phyloP scores from a whole-genome alignment of 1,140 invertebrate species.

The Dinoponera quadriceps region DNA sequence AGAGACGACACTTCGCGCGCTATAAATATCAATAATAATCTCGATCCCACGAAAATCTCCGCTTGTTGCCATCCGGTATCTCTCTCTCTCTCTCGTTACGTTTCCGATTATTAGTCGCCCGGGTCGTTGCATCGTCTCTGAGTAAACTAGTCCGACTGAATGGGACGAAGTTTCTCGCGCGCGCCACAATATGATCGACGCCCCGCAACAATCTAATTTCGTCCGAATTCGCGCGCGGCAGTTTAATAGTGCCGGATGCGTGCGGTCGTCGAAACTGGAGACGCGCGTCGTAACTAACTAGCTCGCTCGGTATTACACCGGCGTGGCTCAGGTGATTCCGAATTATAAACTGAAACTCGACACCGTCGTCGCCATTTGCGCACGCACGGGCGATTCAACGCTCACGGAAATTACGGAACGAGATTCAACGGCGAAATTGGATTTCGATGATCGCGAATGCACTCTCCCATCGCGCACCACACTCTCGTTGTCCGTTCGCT shows the following conservation, averaged over 20 bases:
- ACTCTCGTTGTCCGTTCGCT: too few species aligned
- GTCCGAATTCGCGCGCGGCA: slow-evolving; percentile 18
- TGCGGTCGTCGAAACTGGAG: slow-evolving; percentile 37
- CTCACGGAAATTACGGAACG: slow-evolving; percentile 11
- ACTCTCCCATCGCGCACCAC: too few species aligned
- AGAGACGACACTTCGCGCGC: background rate
- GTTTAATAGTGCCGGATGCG: slow-evolving; percentile 47
- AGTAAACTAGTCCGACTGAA: background rate
- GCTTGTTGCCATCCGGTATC: too few species aligned
- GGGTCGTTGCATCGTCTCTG: too few species aligned
- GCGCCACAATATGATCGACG: slow-evolving; percentile 33
- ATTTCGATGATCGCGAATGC: slow-evolving; percentile 12
- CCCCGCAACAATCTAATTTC: slow-evolving; percentile 47
- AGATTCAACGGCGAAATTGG: slow-evolving; percentile 10
- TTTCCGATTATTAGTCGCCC: background rate
- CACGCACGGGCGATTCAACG: background rate
- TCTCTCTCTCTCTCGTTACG: background rate
- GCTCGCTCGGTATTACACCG: background rate
- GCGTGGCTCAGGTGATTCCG: slow-evolving; percentile 31
- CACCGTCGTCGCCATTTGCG: background rate
- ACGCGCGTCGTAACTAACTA: slow-evolving; percentile 18
- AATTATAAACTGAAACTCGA: slow-evolving; percentile 52
- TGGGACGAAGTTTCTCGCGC: background rate
- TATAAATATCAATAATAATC: background rate
- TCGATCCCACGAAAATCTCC: background rate